These are phyloP conservation scores for Leucoraja erinaceus DNA, from an alignment of 2,113 vertebrate genomes.

Conservation along the genomic window DNA sequence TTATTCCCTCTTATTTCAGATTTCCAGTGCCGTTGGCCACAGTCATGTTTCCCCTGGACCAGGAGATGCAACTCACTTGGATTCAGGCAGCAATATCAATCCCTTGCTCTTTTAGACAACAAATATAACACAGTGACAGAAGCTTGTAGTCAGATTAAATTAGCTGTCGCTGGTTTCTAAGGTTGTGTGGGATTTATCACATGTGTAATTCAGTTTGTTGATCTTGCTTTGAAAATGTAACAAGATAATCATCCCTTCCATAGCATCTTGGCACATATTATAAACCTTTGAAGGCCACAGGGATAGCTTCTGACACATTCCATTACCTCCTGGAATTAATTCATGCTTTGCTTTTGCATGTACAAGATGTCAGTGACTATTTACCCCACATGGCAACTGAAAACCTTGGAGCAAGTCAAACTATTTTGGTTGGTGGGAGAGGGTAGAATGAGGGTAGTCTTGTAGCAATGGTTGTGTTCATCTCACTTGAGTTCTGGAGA, in stretches of 20 bases:
- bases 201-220: constrained; percentile 9
- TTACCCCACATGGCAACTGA: not conserved
- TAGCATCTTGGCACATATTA: too few relatives aligned
- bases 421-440: not conserved
- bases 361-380: not conserved
- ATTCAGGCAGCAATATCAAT: constrained; percentile 3
- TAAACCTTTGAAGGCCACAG: too few relatives aligned
- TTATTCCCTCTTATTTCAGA: too few relatives aligned
- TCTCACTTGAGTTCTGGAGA: not conserved
- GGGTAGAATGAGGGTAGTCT: not conserved
- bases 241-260: not conserved
- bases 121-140: not conserved
- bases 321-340: not conserved
- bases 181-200: not conserved
- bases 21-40: too few relatives aligned
- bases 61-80: not conserved
- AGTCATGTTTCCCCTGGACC: not conserved
- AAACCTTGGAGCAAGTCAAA: not conserved
- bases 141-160: not conserved
- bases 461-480: not conserved
- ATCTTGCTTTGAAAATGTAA: not conserved
- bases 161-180: constrained; percentile 6
- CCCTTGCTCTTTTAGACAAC: not conserved
- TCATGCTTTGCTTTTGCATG: not conserved
- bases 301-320: not conserved